A percentile compares a stretch with the other conserved stretches of the same genome.
phyloP scores from a whole-genome alignment of 2,797 vertebrate genomes.

The Okamejei kenojei region DNA sequence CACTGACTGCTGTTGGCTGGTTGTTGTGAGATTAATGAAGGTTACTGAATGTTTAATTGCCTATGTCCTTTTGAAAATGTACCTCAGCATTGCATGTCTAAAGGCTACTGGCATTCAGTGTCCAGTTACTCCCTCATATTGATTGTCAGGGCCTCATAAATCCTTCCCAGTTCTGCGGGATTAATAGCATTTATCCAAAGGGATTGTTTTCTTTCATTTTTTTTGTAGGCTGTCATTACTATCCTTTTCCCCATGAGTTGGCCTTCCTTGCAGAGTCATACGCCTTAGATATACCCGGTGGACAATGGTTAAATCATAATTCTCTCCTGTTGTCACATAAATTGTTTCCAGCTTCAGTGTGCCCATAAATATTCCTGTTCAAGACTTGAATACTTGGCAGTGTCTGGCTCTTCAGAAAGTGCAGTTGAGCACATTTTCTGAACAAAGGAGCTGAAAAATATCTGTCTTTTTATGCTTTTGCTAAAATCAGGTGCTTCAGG shows the following conservation, averaged over 20 bases:
- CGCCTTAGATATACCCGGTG: not conserved
- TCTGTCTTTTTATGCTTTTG: not conserved
- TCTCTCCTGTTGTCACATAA: not conserved
- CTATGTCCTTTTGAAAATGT: not conserved
- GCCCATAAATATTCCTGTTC: not conserved
- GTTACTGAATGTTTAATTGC: not conserved
- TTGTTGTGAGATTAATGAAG: not conserved
- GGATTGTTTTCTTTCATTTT: not conserved
- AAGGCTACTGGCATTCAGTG: not conserved
- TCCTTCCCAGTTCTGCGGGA: not conserved
- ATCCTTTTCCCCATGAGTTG: not conserved
- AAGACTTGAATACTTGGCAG: not conserved
- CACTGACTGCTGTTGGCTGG: not conserved
- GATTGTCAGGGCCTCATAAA: not conserved
- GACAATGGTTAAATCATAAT: not conserved
- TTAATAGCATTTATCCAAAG: not conserved
- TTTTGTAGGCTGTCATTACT: not conserved
- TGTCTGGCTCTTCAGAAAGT: not conserved
- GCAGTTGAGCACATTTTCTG: not conserved
- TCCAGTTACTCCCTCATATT: not conserved
- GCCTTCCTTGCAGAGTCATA: not conserved
- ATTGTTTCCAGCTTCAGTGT: not conserved
- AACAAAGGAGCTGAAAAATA: not conserved
- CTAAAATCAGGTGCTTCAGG: not conserved
- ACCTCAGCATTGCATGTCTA: not conserved